Conservation (phyloP, 2,888 invertebrate genomes). For the Tetropium fuscum region DNA sequence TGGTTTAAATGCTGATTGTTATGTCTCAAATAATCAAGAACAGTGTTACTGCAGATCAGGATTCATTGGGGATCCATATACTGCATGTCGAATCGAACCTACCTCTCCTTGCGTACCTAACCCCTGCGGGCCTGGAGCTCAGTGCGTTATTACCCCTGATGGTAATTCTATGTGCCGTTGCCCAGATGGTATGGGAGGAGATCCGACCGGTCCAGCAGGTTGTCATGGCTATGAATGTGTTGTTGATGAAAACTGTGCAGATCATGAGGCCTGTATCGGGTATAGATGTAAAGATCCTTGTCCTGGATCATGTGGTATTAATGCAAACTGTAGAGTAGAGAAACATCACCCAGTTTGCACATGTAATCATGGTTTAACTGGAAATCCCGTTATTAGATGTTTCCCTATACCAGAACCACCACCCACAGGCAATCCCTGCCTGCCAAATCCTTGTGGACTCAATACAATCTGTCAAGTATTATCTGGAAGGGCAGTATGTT, state of each 20-base stretch:
- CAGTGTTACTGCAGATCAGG: constrained; percentile 85
- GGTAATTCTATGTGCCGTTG: constrained; percentile 81
- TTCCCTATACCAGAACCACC: constrained; percentile 69
- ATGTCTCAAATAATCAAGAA: constrained; percentile 84
- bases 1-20: constrained; percentile 86
- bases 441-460: constrained; percentile 80
- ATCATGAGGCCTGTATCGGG: constrained; percentile 81
- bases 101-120: constrained; percentile 80
- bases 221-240: constrained; percentile 86
- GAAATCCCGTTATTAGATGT: constrained; percentile 84
- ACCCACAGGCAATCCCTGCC: constrained; percentile 76
- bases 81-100: constrained; percentile 79
- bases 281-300: constrained; percentile 86
- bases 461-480: constrained; percentile 84
- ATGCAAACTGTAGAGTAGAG: constrained; percentile 80
- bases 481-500: constrained; percentile 79
- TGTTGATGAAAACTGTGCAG: constrained; percentile 81
- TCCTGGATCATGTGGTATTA: constrained; percentile 82
- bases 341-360: constrained; percentile 85
- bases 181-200: constrained; percentile 80
- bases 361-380: constrained; percentile 78
- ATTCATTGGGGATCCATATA: constrained; percentile 83
- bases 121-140: constrained; percentile 84
- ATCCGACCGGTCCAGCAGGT: constrained; percentile 78
- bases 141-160: constrained; percentile 76